phyloP scores from a whole-genome alignment of 2,888 invertebrate genomes.

The Archaeoteleia sp. region DNA sequence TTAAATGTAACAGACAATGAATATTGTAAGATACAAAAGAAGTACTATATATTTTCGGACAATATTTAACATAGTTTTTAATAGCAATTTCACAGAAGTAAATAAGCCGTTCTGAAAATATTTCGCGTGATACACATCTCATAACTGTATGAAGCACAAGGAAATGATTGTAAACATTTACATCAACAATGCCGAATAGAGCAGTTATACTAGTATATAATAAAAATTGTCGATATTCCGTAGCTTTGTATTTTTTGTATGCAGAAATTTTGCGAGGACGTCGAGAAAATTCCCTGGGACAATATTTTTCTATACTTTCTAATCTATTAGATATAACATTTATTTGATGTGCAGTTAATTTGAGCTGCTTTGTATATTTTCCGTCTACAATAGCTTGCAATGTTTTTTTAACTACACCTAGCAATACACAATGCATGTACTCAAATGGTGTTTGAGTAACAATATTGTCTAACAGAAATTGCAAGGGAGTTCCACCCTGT shows the following conservation, averaged over 20 bases:
- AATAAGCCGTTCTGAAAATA: neutral
- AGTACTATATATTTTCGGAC: constrained; percentile 25
- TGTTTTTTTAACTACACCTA: constrained; percentile 34
- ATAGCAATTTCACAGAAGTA: constrained; percentile 11
- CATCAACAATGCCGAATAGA: constrained; percentile 4
- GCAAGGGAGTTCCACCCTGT: constrained; percentile 29
- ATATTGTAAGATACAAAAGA: constrained; percentile 37
- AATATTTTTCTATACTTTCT: constrained; percentile 7
- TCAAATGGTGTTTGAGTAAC: constrained; percentile 40
- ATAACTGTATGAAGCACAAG: constrained; percentile 1
- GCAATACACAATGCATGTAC: constrained; percentile 33
- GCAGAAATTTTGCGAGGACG: constrained; percentile 4
- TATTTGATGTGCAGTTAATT: constrained; percentile 5
- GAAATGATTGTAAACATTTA: constrained; percentile 2
- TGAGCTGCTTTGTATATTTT: constrained; percentile 5
- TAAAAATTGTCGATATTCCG: constrained; percentile 19
- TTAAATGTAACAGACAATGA: constrained; percentile 38
- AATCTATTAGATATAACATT: constrained; percentile 9
- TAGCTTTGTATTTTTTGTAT: constrained; percentile 26
- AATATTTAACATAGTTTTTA: constrained; percentile 8
- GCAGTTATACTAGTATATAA: constrained; percentile 19
- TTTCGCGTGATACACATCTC: neutral
- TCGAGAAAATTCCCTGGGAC: constrained; percentile 33
- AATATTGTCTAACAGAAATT: constrained; percentile 14
- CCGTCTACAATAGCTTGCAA: constrained; percentile 22